Evolutionary conservation across 2,888 invertebrate species (phyloP), one percentile per base, ranked within the genome.

Genomic region (Venustoraphidia nigricollis): DNA sequence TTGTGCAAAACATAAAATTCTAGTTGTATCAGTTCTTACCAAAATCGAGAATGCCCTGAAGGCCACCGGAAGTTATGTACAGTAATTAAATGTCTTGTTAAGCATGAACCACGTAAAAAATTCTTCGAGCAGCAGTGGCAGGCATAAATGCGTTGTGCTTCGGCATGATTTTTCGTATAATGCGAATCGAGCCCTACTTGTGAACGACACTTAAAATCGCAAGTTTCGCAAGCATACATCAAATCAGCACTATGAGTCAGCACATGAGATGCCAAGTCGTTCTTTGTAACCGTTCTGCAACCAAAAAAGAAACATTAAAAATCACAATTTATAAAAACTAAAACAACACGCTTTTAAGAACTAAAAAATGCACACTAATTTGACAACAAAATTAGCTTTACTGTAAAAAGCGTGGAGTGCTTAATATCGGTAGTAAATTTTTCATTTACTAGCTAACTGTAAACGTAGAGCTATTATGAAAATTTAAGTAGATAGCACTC

Each of bases 81-180:
- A 46, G 77, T 79, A 17, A 79, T 79, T 50, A 89, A 64, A 65
- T 90, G 89, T 36, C 71, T 73, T 0, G 88, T 86, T 10, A 89
- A 63, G 10, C 72, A 63, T 9, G 73, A 69, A 3, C 87, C 87
- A 49, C 79, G 69, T 2, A 73, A 71, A 56, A 81, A 88, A 45
- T 75, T 68, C 53, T 75, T 72, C 1, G 83, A 78, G 57, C 89
- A 89, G 59, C 83, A 74, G 55, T 89, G 88, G 55, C 89, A 90
- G 6, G 74, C 67, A 52, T 73, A 75, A 10, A 45, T 44, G 3
- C 59, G 63, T 50, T 65, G 68, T 14, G 64, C 62, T 54, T 65
- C 62, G 9, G 58, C 59, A 46, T 67, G 66, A 35, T 53, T 56
- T 44, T 54, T 59, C 36, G 59, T 56, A 47, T 58, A 58, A 53